Percentiles rank a stretch among this genome's conserved stretches.
These are phyloP conservation scores for Bursaphelenchus okinawaensis DNA, from an alignment of 2,888 invertebrate genomes.

Conservation along the genomic window DNA sequence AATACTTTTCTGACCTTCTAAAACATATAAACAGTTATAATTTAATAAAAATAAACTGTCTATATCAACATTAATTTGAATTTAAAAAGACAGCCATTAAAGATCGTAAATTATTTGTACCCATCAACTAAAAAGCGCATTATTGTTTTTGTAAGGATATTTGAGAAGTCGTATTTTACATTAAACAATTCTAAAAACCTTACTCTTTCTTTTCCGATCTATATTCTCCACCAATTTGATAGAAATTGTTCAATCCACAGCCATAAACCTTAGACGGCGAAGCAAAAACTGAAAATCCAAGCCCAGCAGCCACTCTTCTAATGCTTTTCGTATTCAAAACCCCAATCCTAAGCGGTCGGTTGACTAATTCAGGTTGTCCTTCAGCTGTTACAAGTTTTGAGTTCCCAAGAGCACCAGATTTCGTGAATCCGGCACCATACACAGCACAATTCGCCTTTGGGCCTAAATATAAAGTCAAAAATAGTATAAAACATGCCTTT, in stretches of 20 bases:
- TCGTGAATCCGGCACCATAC: conserved; percentile 39
- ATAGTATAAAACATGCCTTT: not conserved
- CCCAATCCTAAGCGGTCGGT: conserved; percentile 35
- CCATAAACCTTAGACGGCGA: conserved; percentile 40
- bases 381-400: conserved; percentile 31
- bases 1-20: not conserved
- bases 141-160: not conserved
- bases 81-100: not conserved
- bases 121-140: no score
- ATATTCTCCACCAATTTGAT: conserved; percentile 22
- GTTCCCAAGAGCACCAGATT: conserved; percentile 38
- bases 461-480: not conserved
- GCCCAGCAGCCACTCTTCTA: conserved; percentile 43
- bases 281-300: conserved; percentile 53
- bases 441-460: conserved; percentile 39
- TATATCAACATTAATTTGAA: not conserved
- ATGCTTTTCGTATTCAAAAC: conserved; percentile 44
- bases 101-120: not conserved
- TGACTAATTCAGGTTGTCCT: conserved; percentile 10
- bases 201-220: conserved; percentile 5
- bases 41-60: no score
- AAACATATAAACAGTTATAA: not conserved
- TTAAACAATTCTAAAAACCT: not conserved
- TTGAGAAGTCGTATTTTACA: no score
- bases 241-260: conserved; percentile 50